Conservation (phyloP, 2,888 invertebrate species). For the Agrotis exclamationis region DNA sequence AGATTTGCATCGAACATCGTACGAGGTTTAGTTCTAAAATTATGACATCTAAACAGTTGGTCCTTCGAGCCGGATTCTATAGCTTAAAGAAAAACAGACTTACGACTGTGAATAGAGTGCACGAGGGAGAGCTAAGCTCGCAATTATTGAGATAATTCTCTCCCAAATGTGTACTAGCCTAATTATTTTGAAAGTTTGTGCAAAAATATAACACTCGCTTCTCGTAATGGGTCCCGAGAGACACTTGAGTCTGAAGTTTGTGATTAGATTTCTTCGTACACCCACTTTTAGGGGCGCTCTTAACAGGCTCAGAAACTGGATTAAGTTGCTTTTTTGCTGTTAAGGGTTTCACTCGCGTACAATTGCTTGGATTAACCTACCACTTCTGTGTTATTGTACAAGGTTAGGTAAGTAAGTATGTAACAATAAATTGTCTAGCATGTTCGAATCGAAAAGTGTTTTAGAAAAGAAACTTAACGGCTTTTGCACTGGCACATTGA, state of each 20-base stretch:
- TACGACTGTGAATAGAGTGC: constrained; percentile 4
- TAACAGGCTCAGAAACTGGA: constrained; percentile 25
- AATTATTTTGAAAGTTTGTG: constrained; percentile 57
- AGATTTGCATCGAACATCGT: neutral
- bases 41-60: neutral
- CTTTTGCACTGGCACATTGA: neutral
- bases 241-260: constrained; percentile 46
- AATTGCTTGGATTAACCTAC: constrained; percentile 17
- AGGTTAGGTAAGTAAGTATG: neutral
- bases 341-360: constrained; percentile 3
- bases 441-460: neutral
- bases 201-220: constrained; percentile 54
- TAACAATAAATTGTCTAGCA: neutral
- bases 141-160: constrained; percentile 50
- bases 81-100: constrained; percentile 8
- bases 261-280: constrained; percentile 60
- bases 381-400: neutral
- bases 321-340: constrained; percentile 27
- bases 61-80: constrained; percentile 6
- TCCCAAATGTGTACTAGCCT: constrained; percentile 46
- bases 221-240: constrained; percentile 43
- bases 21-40: neutral
- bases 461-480: neutral
- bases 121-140: constrained; percentile 27
- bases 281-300: constrained; percentile 16